phyloP scores from a whole-genome alignment of 2,888 invertebrate species.

The Fragum fragum region DNA sequence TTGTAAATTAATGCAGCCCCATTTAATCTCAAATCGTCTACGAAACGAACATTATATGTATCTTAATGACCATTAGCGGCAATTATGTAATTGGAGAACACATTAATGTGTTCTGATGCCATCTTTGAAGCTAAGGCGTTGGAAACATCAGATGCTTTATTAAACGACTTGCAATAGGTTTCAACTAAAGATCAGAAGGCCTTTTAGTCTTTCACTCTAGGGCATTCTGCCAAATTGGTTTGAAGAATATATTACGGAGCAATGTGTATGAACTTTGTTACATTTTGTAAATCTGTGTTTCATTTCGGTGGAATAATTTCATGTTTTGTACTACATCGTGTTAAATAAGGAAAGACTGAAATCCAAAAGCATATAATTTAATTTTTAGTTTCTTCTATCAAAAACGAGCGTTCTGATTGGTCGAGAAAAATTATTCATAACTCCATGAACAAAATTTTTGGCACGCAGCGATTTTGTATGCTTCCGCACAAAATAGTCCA shows the following conservation, averaged over 20 bases:
- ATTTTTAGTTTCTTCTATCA: no score
- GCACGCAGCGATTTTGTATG: no score
- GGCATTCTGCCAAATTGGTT: background rate
- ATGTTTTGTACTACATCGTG: background rate
- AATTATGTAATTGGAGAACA: slow-evolving; percentile 63
- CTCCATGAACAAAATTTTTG: no score
- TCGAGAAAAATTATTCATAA: no score
- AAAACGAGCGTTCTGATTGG: no score
- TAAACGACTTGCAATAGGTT: slow-evolving; percentile 22
- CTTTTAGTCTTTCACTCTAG: background rate
- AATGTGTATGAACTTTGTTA: background rate
- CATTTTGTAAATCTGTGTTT: background rate
- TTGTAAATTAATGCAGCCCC: slow-evolving; percentile 56
- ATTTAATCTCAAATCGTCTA: slow-evolving; percentile 59
- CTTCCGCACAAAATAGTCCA: no score
- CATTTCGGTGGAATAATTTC: background rate
- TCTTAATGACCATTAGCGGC: slow-evolving; percentile 63
- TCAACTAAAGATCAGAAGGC: background rate
- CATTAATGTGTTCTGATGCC: slow-evolving; percentile 45
- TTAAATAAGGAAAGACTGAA: background rate
- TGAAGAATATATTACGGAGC: background rate
- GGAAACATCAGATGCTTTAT: slow-evolving; percentile 29
- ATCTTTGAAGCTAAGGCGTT: slow-evolving; percentile 47
- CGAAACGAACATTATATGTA: slow-evolving; percentile 49
- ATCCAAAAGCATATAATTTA: no score